Conservation (phyloP, 2,113 vertebrate species). For the Chaenogobius annularis region DNA sequence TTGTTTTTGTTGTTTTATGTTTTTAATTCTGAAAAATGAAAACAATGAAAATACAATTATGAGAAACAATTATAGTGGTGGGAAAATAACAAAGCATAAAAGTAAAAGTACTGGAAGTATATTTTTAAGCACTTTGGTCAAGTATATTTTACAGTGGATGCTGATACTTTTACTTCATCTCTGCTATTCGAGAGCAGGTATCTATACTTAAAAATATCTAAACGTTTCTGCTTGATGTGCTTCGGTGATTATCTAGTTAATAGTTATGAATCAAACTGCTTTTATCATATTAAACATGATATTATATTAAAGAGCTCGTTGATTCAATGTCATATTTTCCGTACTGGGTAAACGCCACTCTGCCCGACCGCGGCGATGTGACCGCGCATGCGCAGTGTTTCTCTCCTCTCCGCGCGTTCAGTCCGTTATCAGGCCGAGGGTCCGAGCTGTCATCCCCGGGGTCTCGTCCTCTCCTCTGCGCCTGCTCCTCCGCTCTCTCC, state of each 20-base stretch:
- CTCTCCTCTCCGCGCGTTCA: background rate
- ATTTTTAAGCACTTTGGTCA: too few relatives aligned
- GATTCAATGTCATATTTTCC: background rate
- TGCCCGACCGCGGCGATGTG: background rate
- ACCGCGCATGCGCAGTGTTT: slow-evolving; percentile 38
- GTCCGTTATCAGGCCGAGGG: slow-evolving; percentile 42
- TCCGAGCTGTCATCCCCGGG: slow-evolving; percentile 37
- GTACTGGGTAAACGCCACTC: slow-evolving; percentile 35
- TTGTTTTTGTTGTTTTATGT: too few relatives aligned
- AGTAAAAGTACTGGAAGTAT: too few relatives aligned
- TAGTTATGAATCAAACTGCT: background rate
- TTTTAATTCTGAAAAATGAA: too few relatives aligned
- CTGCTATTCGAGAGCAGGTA: too few relatives aligned
- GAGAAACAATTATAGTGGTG: background rate
- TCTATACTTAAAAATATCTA: too few relatives aligned
- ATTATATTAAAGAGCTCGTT: background rate
- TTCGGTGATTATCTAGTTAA: background rate
- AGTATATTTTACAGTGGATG: too few relatives aligned
- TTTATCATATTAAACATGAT: background rate
- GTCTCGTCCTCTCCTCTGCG: background rate
- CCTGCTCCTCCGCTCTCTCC: background rate
- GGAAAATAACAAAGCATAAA: too few relatives aligned
- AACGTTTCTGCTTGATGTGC: too few relatives aligned
- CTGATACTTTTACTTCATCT: too few relatives aligned
- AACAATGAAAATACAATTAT: too few relatives aligned